Evolutionary conservation across 1,140 invertebrate species (phyloP).

Genomic region (Conus ventricosus): DNA sequence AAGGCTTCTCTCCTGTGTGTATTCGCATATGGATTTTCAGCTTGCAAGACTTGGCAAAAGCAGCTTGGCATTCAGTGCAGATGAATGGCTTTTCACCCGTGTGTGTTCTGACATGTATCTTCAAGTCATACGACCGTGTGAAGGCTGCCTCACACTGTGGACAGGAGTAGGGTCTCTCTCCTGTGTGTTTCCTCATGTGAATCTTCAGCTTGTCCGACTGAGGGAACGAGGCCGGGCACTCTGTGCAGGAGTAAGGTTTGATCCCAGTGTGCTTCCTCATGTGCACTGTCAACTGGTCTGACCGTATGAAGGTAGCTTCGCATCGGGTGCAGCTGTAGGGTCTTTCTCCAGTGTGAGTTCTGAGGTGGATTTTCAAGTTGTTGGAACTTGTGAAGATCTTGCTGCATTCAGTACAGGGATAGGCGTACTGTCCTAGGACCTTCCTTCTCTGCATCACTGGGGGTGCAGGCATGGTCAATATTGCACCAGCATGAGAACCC

Average conservation of each 20-base stretch:
- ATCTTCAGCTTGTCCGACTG: background rate
- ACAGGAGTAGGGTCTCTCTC: background rate
- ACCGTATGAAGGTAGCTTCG: background rate
- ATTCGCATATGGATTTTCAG: background rate
- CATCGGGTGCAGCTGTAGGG: conserved; percentile 17
- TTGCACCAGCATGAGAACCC: too few species aligned
- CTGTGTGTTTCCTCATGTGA: background rate
- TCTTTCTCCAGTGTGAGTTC: conserved; percentile 14
- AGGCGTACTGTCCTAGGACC: background rate
- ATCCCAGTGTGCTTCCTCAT: conserved; percentile 20
- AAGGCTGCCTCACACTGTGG: background rate
- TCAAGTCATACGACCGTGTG: background rate
- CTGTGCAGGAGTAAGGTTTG: conserved; percentile 1
- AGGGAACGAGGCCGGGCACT: background rate
- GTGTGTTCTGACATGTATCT: background rate
- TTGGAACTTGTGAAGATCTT: background rate
- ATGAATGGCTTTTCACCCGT: background rate
- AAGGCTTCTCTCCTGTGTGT: conserved; percentile 20
- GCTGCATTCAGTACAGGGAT: background rate
- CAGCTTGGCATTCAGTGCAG: background rate
- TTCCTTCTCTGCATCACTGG: too few species aligned
- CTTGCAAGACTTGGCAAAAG: background rate
- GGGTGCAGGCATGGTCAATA: too few species aligned
- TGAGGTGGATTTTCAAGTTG: background rate
- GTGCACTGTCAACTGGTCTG: background rate